Evolutionary conservation across 2,113 vertebrate genomes (phyloP).

Genomic region (Crotalus horridus): DNA sequence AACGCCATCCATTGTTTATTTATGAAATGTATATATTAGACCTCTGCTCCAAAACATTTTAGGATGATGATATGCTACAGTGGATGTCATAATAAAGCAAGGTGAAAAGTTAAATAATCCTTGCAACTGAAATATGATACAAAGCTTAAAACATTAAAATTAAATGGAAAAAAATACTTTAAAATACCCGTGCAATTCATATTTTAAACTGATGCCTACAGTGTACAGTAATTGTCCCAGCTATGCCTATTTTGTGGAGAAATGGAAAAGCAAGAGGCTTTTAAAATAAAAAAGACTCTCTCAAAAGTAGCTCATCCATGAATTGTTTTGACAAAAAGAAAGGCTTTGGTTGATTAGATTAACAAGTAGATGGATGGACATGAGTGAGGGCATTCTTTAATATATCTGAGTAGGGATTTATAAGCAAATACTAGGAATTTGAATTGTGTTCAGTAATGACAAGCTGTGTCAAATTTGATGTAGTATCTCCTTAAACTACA

Average conservation of each 20-base stretch:
- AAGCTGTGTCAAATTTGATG: too few species aligned
- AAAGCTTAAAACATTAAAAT: background rate
- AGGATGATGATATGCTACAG: background rate
- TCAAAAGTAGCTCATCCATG: too few species aligned
- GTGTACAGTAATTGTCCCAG: background rate
- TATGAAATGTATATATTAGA: background rate
- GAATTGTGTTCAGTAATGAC: too few species aligned
- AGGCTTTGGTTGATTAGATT: too few species aligned
- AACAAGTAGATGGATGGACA: too few species aligned
- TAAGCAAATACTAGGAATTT: too few species aligned
- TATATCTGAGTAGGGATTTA: too few species aligned
- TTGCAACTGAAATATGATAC: background rate
- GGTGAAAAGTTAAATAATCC: background rate
- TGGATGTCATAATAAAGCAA: background rate
- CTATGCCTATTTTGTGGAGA: background rate
- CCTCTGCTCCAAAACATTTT: background rate
- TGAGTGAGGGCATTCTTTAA: too few species aligned
- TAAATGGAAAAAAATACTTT: background rate
- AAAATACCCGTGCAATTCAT: background rate
- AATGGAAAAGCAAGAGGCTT: background rate
- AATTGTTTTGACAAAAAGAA: too few species aligned
- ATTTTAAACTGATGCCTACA: background rate
- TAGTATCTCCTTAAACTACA: too few species aligned
- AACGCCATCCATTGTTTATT: background rate
- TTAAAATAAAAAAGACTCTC: too few species aligned